A percentile compares a stretch with the other conserved stretches of the same genome.
phyloP scores from a whole-genome alignment of 2,888 invertebrate genomes.

The Drosophila fungiperda region DNA sequence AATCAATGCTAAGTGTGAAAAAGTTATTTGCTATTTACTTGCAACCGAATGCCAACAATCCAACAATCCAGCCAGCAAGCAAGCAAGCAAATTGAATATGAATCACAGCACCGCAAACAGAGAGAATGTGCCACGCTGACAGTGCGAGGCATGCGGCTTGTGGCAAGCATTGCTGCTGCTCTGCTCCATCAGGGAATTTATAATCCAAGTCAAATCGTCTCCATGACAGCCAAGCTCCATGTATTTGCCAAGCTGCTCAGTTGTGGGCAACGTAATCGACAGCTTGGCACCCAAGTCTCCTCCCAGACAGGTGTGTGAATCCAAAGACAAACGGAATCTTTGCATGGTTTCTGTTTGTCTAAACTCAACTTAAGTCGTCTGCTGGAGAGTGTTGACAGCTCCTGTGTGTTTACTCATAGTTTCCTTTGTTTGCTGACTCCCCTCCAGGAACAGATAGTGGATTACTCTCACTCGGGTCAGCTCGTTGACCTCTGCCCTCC shows the following conservation, averaged over 20 bases:
- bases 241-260: slow-evolving; percentile 50
- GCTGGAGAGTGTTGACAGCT: slow-evolving; percentile 54
- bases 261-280: slow-evolving; percentile 48
- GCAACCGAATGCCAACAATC: slow-evolving; percentile 44
- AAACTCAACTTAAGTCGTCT: slow-evolving; percentile 10
- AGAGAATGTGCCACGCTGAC: slow-evolving; percentile 4
- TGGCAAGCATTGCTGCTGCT: slow-evolving; percentile 8
- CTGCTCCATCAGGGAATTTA: slow-evolving; percentile 50
- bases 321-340: slow-evolving; percentile 34
- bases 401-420: slow-evolving; percentile 33
- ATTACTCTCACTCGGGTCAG: slow-evolving; percentile 1
- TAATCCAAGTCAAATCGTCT: slow-evolving; percentile 31
- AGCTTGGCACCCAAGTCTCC: slow-evolving; percentile 10
- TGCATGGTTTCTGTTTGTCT: slow-evolving; percentile 28
- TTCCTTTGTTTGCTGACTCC: slow-evolving; percentile 14
- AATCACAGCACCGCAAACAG: slow-evolving; percentile 49
- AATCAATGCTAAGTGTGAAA: slow-evolving; percentile 63
- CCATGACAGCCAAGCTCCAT: slow-evolving; percentile 5
- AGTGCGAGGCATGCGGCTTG: slow-evolving; percentile 4
- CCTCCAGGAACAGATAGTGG: background rate
- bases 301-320: slow-evolving; percentile 28
- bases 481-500: slow-evolving; percentile 14
- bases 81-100: slow-evolving; percentile 56
- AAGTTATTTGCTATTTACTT: slow-evolving; percentile 54
- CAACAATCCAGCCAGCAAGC: slow-evolving; percentile 32